Evolutionary conservation across 2,113 vertebrate genomes (phyloP).

Genomic region (Jacana jacana): DNA sequence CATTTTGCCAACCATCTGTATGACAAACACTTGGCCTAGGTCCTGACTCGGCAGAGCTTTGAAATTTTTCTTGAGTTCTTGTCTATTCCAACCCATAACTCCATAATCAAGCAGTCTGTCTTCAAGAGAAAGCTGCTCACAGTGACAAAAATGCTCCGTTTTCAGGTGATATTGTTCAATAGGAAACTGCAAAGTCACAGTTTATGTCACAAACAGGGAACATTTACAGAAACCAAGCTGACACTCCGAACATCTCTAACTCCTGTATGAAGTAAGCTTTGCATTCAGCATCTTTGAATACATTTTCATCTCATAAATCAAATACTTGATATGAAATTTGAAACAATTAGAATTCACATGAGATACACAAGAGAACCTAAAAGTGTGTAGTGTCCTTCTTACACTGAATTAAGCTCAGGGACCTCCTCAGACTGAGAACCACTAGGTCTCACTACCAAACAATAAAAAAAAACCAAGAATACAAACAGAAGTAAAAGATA

Average conservation of each 20-base stretch:
- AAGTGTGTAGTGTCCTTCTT: not conserved
- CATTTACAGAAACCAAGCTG: not conserved
- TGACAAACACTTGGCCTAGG: not conserved
- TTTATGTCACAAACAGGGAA: not conserved
- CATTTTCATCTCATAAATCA: not conserved
- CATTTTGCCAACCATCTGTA: not conserved
- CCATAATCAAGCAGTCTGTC: not conserved
- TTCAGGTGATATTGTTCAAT: not conserved
- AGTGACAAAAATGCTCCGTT: not conserved
- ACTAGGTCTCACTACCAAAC: not conserved
- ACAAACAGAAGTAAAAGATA: not conserved
- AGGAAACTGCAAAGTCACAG: not conserved
- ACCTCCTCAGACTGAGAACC: not conserved
- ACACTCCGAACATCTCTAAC: not conserved
- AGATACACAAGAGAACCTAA: not conserved
- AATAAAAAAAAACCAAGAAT: not conserved
- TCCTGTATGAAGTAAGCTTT: not conserved
- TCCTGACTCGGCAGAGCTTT: not conserved
- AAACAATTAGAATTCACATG: not conserved
- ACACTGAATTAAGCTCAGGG: fast-evolving
- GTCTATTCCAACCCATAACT: not conserved
- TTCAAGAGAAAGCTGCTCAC: not conserved
- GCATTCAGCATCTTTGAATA: not conserved
- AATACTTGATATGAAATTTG: not conserved
- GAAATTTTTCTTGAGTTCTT: not conserved